phyloP scores from a whole-genome alignment of 2,797 vertebrate species.

The Epinephelus awoara region DNA sequence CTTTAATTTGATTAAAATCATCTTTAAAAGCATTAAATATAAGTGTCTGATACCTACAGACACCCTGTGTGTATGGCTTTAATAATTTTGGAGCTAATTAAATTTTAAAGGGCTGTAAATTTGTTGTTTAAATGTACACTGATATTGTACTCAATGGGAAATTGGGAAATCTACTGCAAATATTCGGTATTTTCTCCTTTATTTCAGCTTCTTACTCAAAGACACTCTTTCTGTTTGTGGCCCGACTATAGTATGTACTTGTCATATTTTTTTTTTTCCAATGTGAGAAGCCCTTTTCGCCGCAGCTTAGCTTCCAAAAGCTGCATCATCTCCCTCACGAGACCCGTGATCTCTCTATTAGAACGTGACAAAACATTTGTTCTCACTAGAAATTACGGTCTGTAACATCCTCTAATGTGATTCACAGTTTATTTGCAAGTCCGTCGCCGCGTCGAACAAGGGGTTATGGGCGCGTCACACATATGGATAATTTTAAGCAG shows the following conservation, averaged over 20 bases:
- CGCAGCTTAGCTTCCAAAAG: slow-evolving; percentile 25
- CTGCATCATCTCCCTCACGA: slow-evolving; percentile 53
- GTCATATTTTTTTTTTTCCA: background rate
- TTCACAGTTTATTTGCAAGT: slow-evolving; percentile 85
- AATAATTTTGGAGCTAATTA: background rate
- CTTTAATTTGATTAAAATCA: no score
- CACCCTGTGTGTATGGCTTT: no score
- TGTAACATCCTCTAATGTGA: slow-evolving; percentile 76
- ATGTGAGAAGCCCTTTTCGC: slow-evolving; percentile 17
- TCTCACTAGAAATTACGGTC: slow-evolving; percentile 77
- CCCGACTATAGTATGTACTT: background rate
- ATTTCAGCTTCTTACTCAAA: background rate
- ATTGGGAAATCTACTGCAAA: background rate
- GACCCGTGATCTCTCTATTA: slow-evolving; percentile 75
- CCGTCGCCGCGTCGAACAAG: slow-evolving; percentile 74
- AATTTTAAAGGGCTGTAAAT: background rate
- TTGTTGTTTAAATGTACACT: background rate
- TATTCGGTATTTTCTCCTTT: background rate
- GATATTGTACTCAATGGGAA: background rate
- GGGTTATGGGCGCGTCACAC: slow-evolving; percentile 71
- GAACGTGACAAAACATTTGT: slow-evolving; percentile 81
- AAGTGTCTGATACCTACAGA: no score
- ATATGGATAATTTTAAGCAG: slow-evolving; percentile 89
- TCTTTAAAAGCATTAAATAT: no score
- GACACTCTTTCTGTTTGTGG: background rate